These are phyloP conservation scores for Pterostichus niger DNA, from an alignment of 2,888 invertebrate species.

Conservation along the genomic window DNA sequence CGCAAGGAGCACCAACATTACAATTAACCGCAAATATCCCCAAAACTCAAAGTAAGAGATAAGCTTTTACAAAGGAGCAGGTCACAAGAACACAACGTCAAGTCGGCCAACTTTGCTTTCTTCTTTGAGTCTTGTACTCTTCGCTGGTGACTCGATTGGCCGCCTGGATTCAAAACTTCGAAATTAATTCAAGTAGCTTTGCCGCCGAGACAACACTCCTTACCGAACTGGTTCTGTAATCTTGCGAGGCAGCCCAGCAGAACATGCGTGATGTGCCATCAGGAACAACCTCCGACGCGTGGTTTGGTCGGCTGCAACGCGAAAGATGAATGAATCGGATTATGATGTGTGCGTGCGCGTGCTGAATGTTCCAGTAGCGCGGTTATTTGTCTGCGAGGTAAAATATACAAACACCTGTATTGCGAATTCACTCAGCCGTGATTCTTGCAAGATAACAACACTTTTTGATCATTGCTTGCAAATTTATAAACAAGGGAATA, in stretches of 20 bases:
- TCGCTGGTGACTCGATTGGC: background rate
- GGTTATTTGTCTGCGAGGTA: slow-evolving; percentile 34
- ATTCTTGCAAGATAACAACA: background rate
- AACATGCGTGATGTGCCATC: background rate
- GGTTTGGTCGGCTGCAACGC: slow-evolving; percentile 17
- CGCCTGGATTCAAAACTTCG: slow-evolving; percentile 53
- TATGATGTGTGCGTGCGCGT: slow-evolving; percentile 50
- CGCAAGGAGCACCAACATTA: slow-evolving; percentile 50
- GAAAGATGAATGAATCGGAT: slow-evolving; percentile 58
- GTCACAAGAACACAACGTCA: slow-evolving; percentile 59
- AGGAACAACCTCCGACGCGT: background rate
- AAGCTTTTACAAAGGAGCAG: slow-evolving; percentile 63
- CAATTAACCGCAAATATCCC: slow-evolving; percentile 64
- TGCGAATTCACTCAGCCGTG: slow-evolving; percentile 2
- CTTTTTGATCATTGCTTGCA: background rate
- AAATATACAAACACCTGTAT: slow-evolving; percentile 25
- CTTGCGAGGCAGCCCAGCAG: slow-evolving; percentile 9
- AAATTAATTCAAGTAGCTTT: slow-evolving; percentile 64
- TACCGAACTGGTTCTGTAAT: slow-evolving; percentile 62
- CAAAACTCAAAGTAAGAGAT: slow-evolving; percentile 63
- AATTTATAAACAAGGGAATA: slow-evolving; percentile 18
- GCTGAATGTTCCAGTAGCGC: slow-evolving; percentile 18
- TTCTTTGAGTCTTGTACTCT: background rate
- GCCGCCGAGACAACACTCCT: slow-evolving; percentile 41
- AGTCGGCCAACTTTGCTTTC: slow-evolving; percentile 5